Percentiles rank a stretch among this genome's conserved stretches.
Evolutionary conservation across 2,888 invertebrate species (phyloP).

Genomic region (Aethes cnicana): DNA sequence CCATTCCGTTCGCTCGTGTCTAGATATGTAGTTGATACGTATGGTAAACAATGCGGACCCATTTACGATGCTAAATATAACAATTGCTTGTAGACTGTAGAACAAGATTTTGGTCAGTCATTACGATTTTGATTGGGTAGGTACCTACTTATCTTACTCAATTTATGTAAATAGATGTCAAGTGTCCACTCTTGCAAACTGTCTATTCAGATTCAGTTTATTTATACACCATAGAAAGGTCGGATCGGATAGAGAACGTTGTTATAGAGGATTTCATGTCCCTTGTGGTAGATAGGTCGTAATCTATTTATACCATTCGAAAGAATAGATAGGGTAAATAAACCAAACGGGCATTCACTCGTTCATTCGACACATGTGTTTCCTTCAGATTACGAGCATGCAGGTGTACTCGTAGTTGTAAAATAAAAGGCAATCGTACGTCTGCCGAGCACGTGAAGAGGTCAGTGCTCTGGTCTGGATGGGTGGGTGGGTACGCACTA

Average conservation of each 20-base stretch:
- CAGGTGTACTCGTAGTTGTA: constrained; percentile 55
- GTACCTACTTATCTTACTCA: too few species aligned
- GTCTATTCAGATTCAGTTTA: too few species aligned
- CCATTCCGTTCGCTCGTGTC: constrained; percentile 12
- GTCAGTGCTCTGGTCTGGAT: constrained; percentile 67
- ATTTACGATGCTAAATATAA: too few species aligned
- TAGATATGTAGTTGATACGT: background rate
- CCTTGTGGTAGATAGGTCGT: background rate
- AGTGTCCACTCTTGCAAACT: too few species aligned
- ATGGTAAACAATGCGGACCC: background rate
- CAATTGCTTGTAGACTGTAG: too few species aligned
- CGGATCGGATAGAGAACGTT: too few species aligned
- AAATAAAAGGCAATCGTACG: constrained; percentile 71
- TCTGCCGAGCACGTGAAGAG: constrained; percentile 67
- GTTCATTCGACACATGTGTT: constrained; percentile 50
- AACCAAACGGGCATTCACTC: constrained; percentile 56
- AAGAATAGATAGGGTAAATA: constrained; percentile 47
- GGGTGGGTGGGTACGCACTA: too few species aligned
- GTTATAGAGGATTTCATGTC: too few species aligned
- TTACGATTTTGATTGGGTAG: too few species aligned
- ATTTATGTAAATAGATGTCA: too few species aligned
- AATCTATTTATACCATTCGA: constrained; percentile 38
- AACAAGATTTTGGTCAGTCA: too few species aligned
- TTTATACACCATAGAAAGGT: too few species aligned
- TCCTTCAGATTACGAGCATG: constrained; percentile 49